These are phyloP conservation scores for Ranitomeya imitator DNA, from an alignment of 2,113 vertebrate genomes.

Conservation along the genomic window DNA sequence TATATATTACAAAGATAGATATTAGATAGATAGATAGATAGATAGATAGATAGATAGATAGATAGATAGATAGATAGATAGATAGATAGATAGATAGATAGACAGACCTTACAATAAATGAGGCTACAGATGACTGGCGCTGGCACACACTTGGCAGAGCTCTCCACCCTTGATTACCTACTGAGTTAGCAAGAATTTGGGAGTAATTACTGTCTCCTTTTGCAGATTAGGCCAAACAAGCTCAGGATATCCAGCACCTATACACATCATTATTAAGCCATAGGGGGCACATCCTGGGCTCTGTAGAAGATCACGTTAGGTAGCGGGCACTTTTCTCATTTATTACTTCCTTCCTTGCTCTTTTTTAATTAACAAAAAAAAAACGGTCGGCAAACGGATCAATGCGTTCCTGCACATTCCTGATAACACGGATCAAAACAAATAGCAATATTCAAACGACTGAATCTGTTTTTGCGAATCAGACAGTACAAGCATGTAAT, in stretches of 20 bases:
- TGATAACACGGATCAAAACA: too few relatives aligned
- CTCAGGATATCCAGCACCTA: neutral
- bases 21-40: conserved; percentile 11
- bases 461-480: too few relatives aligned
- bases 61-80: conserved; percentile 3
- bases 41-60: neutral
- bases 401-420: too few relatives aligned
- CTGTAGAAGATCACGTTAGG: too few relatives aligned
- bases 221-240: conserved; percentile 21
- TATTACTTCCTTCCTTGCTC: neutral
- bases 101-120: neutral
- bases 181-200: neutral
- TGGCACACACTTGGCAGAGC: neutral
- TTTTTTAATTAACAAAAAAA: too few relatives aligned
- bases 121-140: neutral
- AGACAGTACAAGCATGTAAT: too few relatives aligned
- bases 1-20: conserved; percentile 13
- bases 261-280: neutral
- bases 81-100: conserved; percentile 5
- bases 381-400: too few relatives aligned
- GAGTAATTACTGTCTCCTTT: conserved; percentile 1
- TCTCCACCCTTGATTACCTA: neutral
- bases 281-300: neutral
- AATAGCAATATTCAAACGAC: too few relatives aligned
- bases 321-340: neutral